phyloP scores from a whole-genome alignment of 2,888 invertebrate genomes.

The Chaetogeoica ovagalla region DNA sequence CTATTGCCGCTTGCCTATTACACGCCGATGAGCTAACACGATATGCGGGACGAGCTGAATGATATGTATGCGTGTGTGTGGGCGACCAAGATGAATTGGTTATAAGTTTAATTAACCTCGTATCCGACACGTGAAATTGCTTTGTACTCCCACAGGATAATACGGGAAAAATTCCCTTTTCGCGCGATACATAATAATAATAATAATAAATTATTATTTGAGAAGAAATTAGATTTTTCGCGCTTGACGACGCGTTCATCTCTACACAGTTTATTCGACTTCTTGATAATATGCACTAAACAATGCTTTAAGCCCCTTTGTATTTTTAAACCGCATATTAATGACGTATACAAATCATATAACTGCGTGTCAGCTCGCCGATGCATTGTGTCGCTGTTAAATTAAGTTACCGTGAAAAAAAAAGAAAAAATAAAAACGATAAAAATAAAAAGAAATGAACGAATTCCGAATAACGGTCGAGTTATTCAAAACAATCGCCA shows the following conservation, averaged over 20 bases:
- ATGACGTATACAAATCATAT: too few species aligned
- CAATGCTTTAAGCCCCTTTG: too few species aligned
- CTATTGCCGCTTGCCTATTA: not conserved
- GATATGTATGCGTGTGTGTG: too few species aligned
- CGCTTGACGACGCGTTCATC: not conserved
- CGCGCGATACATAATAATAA: not conserved
- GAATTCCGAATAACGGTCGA: too few species aligned
- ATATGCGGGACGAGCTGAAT: not conserved
- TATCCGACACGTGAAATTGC: slow-evolving; percentile 28
- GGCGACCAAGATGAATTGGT: slow-evolving; percentile 32
- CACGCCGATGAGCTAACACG: not conserved
- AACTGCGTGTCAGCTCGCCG: too few species aligned
- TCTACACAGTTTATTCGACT: not conserved
- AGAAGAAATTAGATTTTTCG: slow-evolving; percentile 12
- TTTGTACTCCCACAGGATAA: slow-evolving; percentile 22
- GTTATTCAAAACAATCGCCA: too few species aligned
- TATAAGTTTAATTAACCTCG: slow-evolving; percentile 41
- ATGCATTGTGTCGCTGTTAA: too few species aligned
- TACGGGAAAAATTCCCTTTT: slow-evolving; percentile 19
- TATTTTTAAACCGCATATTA: too few species aligned
- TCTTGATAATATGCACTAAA: too few species aligned
- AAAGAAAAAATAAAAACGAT: too few species aligned
- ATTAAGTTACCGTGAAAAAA: too few species aligned
- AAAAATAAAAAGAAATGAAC: too few species aligned
- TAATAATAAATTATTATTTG: slow-evolving; percentile 19